Percentiles rank a stretch among this genome's conserved stretches.
Conservation (phyloP, 2,113 vertebrate genomes). For the Dolichotis patagonum region DNA sequence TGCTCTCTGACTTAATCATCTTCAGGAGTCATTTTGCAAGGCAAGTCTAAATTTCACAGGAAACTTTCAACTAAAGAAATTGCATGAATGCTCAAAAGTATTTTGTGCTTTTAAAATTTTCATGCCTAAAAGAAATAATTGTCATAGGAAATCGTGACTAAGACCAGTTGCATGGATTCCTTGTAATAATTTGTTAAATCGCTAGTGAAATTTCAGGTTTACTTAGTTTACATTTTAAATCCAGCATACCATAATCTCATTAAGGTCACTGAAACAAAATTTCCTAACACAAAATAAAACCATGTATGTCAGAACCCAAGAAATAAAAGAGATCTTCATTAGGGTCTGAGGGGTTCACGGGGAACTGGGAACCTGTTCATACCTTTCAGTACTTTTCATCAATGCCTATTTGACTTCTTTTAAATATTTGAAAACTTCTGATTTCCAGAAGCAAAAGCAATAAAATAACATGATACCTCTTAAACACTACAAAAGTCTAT, state of each 20-base stretch:
- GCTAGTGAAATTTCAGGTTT: neutral
- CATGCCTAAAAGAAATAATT: neutral
- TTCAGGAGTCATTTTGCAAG: neutral
- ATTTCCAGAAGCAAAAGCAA: neutral
- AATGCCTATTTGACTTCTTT: neutral
- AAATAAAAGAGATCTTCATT: neutral
- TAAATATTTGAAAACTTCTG: constrained; percentile 1
- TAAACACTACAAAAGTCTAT: neutral
- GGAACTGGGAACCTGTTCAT: neutral
- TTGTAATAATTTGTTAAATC: neutral
- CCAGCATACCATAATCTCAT: neutral
- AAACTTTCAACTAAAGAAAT: neutral
- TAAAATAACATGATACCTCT: neutral
- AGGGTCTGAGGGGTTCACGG: neutral
- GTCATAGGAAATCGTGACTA: neutral
- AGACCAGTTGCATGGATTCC: neutral
- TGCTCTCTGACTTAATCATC: neutral
- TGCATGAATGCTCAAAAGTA: neutral
- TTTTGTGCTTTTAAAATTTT: neutral
- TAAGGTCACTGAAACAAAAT: neutral
- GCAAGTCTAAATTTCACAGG: constrained; percentile 1
- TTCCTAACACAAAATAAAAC: neutral
- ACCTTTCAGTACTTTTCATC: neutral
- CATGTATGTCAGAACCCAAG: neutral
- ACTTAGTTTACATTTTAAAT: constrained; percentile 10